A percentile compares a stretch with the other conserved stretches of the same genome.
Conservation (phyloP, 2,888 invertebrate genomes). For the Rotaria sp. region DNA sequence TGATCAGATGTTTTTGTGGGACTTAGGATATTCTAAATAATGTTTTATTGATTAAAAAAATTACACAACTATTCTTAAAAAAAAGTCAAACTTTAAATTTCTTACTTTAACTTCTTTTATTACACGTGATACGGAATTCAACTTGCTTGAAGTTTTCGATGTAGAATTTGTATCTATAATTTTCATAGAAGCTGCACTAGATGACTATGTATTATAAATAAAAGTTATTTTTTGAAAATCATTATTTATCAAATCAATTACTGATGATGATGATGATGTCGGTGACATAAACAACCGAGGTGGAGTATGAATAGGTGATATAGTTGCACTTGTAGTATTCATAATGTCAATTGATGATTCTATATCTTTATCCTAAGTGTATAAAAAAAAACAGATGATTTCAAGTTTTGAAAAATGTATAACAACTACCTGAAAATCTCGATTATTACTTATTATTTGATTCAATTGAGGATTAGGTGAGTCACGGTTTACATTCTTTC, state of each 20-base stretch:
- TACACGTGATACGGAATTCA: neutral
- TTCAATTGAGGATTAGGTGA: no score
- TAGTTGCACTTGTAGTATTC: no score
- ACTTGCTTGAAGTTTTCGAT: neutral
- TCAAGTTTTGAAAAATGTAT: no score
- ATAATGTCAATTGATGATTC: no score
- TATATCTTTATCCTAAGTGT: no score
- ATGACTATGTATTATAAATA: neutral
- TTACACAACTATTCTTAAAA: no score
- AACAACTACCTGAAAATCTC: no score
- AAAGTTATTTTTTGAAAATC: neutral
- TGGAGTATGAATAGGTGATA: neutral
- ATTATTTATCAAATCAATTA: neutral
- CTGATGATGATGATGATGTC: neutral
- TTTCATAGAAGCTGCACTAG: neutral
- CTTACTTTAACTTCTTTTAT: neutral
- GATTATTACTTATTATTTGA: no score
- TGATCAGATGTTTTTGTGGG: neutral
- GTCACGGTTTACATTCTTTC: no score
- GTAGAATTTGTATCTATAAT: neutral
- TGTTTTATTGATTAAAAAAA: no score
- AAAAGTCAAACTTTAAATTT: no score
- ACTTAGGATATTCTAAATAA: neutral
- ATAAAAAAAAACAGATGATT: no score
- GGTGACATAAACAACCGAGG: neutral